Conservation (phyloP, 1,140 invertebrate genomes). For the Drosophila littoralis region DNA sequence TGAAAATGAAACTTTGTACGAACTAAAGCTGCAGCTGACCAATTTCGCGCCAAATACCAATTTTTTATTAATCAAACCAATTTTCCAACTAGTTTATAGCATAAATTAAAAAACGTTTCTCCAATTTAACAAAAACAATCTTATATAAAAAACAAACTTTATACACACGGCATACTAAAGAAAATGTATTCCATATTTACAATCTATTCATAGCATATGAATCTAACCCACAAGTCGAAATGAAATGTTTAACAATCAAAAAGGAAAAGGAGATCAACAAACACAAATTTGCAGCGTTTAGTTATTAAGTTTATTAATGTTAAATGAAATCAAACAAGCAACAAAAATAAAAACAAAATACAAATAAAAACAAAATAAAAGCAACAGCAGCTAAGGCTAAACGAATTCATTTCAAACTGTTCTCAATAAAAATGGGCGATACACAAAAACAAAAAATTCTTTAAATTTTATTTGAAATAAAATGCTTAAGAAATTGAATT, state of each 20-base stretch:
- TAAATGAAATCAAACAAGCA: conserved; percentile 13
- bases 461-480: no score
- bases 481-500: no score
- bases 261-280: not conserved
- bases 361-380: not conserved
- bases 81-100: conserved; percentile 14
- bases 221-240: conserved; percentile 14
- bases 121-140: conserved; percentile 16
- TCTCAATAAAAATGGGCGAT: conserved; percentile 68
- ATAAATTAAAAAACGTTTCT: conserved; percentile 7
- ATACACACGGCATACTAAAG: conserved; percentile 15
- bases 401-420: conserved; percentile 56
- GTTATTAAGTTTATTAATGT: conserved; percentile 56
- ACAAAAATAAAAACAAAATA: conserved; percentile 18
- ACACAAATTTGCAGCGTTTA: conserved; percentile 43
- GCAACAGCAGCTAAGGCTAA: conserved; percentile 30
- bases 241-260: conserved; percentile 48
- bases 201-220: not conserved
- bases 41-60: conserved; percentile 34
- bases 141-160: conserved; percentile 30
- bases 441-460: conserved; percentile 23
- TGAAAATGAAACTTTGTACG: conserved; percentile 16
- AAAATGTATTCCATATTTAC: conserved; percentile 32
- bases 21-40: conserved; percentile 33
- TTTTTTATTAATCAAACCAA: conserved; percentile 2